A percentile compares a stretch with the other conserved stretches of the same genome.
These are phyloP conservation scores for Hystrix cristata DNA, from an alignment of 2,113 vertebrate genomes.

Conservation along the genomic window DNA sequence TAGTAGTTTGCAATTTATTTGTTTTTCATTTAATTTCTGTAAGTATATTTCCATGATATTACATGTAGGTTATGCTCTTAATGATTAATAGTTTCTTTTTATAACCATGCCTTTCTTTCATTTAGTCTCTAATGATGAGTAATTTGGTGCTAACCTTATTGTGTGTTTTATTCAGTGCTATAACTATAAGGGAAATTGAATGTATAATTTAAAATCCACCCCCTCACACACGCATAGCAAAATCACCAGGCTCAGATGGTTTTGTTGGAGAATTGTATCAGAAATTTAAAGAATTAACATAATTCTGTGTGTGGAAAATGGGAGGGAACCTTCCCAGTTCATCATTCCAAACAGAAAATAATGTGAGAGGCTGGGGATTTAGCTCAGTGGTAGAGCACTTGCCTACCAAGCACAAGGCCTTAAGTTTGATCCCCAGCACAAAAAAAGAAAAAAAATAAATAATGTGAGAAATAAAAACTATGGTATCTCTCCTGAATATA, in stretches of 20 bases:
- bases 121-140: background rate
- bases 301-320: background rate
- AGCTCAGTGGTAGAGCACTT: too few relatives aligned
- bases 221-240: background rate
- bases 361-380: background rate
- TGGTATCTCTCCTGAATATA: background rate
- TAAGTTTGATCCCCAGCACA: too few relatives aligned
- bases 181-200: slow-evolving; percentile 7
- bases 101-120: background rate
- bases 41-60: slow-evolving; percentile 22
- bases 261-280: slow-evolving; percentile 17
- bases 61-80: background rate
- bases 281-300: slow-evolving; percentile 41
- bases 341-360: background rate
- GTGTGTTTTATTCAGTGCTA: background rate
- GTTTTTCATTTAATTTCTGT: slow-evolving; percentile 30
- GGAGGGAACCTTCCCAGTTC: background rate
- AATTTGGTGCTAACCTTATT: background rate
- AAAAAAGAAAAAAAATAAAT: background rate
- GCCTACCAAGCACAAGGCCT: too few relatives aligned
- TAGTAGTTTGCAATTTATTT: background rate
- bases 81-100: background rate
- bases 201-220: background rate
- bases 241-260: background rate
- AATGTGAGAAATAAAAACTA: slow-evolving; percentile 32